These are phyloP conservation scores for Hyposoter dolosus DNA, from an alignment of 2,888 invertebrate genomes.

Conservation along the genomic window DNA sequence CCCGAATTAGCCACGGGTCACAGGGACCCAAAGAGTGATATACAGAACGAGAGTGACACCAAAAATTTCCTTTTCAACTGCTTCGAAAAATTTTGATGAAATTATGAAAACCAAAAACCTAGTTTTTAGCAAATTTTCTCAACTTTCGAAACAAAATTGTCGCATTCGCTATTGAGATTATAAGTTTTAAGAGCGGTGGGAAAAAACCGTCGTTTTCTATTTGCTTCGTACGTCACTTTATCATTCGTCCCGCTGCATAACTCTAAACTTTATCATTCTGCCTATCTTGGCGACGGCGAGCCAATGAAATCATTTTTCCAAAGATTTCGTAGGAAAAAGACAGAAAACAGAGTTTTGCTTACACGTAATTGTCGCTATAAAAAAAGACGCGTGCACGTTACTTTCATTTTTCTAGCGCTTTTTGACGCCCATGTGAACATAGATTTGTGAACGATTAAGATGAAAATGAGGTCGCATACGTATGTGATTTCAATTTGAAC, in stretches of 20 bases:
- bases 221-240: too few species aligned
- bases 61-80: not conserved
- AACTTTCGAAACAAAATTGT: not conserved
- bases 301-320: not conserved
- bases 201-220: too few species aligned
- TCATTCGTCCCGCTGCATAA: too few species aligned
- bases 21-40: not conserved
- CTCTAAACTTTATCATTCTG: too few species aligned
- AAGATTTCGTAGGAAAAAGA: too few species aligned
- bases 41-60: not conserved
- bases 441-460: not conserved
- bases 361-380: not conserved
- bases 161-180: too few species aligned
- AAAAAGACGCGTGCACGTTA: not conserved
- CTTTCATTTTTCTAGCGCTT: not conserved
- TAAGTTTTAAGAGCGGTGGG: too few species aligned
- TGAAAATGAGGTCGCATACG: not conserved
- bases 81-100: not conserved
- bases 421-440: not conserved
- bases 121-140: not conserved
- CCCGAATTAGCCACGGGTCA: constrained; percentile 27
- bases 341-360: not conserved
- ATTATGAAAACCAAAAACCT: not conserved
- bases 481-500: not conserved
- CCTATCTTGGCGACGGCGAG: too few species aligned